phyloP scores from a whole-genome alignment of 2,888 invertebrate species.

The Odontocolon sp. region DNA sequence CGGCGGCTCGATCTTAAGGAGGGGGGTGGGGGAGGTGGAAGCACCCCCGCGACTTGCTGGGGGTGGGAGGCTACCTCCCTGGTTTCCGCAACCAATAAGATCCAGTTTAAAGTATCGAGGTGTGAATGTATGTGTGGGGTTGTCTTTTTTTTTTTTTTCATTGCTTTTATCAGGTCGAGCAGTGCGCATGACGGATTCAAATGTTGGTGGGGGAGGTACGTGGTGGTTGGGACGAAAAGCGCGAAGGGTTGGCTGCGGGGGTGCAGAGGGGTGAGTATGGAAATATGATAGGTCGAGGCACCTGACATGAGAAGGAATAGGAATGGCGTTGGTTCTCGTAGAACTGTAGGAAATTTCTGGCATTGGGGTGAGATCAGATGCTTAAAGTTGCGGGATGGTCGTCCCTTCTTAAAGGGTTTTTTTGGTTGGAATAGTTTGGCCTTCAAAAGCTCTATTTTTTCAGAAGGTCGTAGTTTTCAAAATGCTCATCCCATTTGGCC shows the following conservation, averaged over 20 bases:
- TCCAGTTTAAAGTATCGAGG: constrained; percentile 69
- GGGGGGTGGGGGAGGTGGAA: too few relatives aligned
- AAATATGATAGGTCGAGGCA: constrained; percentile 72
- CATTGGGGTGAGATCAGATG: background rate
- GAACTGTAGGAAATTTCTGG: background rate
- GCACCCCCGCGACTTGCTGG: constrained; percentile 42
- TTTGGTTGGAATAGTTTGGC: too few relatives aligned
- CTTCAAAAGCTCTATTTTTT: too few relatives aligned
- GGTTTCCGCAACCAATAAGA: constrained; percentile 72
- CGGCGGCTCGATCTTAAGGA: constrained; percentile 7
- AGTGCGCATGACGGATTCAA: constrained; percentile 79
- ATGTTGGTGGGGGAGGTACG: constrained; percentile 67
- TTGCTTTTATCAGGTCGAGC: constrained; percentile 49
- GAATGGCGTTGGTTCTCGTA: constrained; percentile 65
- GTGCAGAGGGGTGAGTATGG: constrained; percentile 64
- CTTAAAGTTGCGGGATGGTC: too few relatives aligned
- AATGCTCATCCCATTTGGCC: too few relatives aligned
- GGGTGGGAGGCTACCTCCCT: constrained; percentile 66
- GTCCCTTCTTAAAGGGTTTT: too few relatives aligned
- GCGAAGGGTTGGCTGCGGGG: constrained; percentile 46
- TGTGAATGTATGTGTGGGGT: constrained; percentile 48
- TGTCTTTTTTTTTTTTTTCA: constrained; percentile 63
- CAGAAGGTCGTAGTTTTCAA: too few relatives aligned
- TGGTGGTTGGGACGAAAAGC: constrained; percentile 53
- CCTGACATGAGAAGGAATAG: constrained; percentile 42